Conservation (phyloP, 2,888 invertebrate genomes). For the Aproaerema taeniolella region DNA sequence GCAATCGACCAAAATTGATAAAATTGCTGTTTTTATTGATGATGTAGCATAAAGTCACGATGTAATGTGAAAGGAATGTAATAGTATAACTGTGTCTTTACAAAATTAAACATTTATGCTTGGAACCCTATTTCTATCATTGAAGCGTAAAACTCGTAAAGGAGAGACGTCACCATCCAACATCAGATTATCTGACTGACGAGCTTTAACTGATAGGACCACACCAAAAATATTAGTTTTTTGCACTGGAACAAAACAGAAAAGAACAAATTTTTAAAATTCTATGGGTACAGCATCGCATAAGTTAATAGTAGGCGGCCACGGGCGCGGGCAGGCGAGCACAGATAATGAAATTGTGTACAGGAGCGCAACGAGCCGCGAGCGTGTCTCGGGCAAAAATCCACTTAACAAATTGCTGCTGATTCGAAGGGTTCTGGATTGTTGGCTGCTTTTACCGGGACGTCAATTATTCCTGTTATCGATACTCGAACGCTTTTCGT, state of each 20-base stretch:
- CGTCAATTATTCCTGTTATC: slow-evolving; percentile 70
- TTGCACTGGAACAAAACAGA: no score
- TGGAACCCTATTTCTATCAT: no score
- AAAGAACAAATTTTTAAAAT: no score
- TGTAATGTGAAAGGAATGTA: no score
- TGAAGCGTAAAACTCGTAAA: no score
- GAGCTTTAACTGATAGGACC: no score
- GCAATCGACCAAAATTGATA: slow-evolving; percentile 10
- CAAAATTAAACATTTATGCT: no score
- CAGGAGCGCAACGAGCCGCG: slow-evolving; percentile 75
- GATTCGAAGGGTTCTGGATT: slow-evolving; percentile 76
- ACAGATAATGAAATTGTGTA: slow-evolving; percentile 77
- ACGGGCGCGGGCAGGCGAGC: slow-evolving; percentile 58
- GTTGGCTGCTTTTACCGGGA: slow-evolving; percentile 71
- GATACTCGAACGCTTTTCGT: slow-evolving; percentile 52
- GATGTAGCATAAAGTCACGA: no score
- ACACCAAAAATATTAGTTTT: no score
- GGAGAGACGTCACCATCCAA: no score
- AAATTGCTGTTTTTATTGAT: slow-evolving; percentile 3
- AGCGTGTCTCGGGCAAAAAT: slow-evolving; percentile 77
- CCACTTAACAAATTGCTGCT: slow-evolving; percentile 79
- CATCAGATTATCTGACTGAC: no score
- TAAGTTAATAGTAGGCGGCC: slow-evolving; percentile 64
- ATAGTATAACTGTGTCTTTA: no score
- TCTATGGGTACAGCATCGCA: slow-evolving; percentile 58